phyloP scores from a whole-genome alignment of 2,888 invertebrate genomes.

The Aethes cnicana region DNA sequence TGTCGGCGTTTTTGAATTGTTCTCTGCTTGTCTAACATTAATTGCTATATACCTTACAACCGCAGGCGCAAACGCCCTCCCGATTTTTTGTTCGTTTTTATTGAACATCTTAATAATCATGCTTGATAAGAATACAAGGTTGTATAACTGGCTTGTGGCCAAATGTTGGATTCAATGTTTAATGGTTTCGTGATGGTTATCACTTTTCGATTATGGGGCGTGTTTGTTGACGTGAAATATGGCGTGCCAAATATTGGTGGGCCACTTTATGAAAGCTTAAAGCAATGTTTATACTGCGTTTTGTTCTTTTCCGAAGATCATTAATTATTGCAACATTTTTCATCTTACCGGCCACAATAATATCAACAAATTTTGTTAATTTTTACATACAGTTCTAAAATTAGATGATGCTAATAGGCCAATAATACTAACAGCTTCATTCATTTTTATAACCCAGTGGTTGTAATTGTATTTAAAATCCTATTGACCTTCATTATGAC shows the following conservation, averaged over 20 bases:
- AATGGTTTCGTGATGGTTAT: slow-evolving; percentile 41
- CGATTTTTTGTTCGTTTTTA: slow-evolving; percentile 42
- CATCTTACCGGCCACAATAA: too few species aligned
- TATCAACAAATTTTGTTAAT: too few species aligned
- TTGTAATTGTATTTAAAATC: too few species aligned
- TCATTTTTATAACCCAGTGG: too few species aligned
- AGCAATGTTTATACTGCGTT: slow-evolving; percentile 5
- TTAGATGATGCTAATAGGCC: too few species aligned
- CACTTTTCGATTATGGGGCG: slow-evolving; percentile 47
- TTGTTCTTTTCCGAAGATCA: slow-evolving; percentile 5
- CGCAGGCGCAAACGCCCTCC: slow-evolving; percentile 54
- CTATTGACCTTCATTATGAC: slow-evolving; percentile 4
- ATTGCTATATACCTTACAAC: slow-evolving; percentile 79
- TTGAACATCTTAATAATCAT: slow-evolving; percentile 55
- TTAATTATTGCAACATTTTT: background rate
- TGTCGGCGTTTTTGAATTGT: slow-evolving; percentile 75
- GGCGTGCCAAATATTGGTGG: slow-evolving; percentile 51
- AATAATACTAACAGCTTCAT: too few species aligned
- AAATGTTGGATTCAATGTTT: slow-evolving; percentile 31
- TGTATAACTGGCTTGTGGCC: slow-evolving; percentile 35
- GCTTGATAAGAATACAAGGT: slow-evolving; percentile 39
- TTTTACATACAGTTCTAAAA: too few species aligned
- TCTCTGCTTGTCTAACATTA: slow-evolving; percentile 73
- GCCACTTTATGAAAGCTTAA: slow-evolving; percentile 44
- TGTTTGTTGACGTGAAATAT: slow-evolving; percentile 44